These are phyloP conservation scores for Trinectes maculatus DNA, from an alignment of 2,113 vertebrate genomes.

Conservation along the genomic window DNA sequence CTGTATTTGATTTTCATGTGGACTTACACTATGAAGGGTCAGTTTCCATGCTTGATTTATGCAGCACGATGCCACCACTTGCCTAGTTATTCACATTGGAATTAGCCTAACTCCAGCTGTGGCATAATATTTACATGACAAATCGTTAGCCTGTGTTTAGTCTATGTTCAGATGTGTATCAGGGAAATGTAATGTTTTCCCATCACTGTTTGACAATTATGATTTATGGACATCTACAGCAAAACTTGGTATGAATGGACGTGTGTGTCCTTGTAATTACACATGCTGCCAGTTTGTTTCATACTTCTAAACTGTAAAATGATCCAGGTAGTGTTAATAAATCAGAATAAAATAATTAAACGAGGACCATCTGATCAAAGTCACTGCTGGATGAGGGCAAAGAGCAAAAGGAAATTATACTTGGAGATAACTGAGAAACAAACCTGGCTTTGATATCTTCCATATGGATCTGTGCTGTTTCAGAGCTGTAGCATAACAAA, in stretches of 20 bases:
- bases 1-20: constrained; percentile 50
- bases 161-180: constrained; percentile 56
- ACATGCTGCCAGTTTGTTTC: constrained; percentile 10
- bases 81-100: constrained; percentile 34
- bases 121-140: constrained; percentile 66
- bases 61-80: constrained; percentile 29
- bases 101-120: constrained; percentile 38
- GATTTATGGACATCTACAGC: constrained; percentile 33
- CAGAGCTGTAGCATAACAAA: constrained; percentile 47
- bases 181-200: constrained; percentile 31
- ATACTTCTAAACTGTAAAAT: neutral
- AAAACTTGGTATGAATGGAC: constrained; percentile 46
- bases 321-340: constrained; percentile 6
- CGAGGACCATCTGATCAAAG: constrained; percentile 44
- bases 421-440: constrained; percentile 40
- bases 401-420: constrained; percentile 35
- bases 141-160: constrained; percentile 68
- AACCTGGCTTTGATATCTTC: constrained; percentile 50
- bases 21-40: constrained; percentile 17
- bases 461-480: constrained; percentile 56
- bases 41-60: constrained; percentile 56
- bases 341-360: constrained; percentile 42
- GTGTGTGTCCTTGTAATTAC: constrained; percentile 20
- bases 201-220: constrained; percentile 20
- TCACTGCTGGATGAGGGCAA: constrained; percentile 7